These are phyloP conservation scores for Centropristis striata DNA, from an alignment of 2,113 vertebrate species.

Conservation along the genomic window DNA sequence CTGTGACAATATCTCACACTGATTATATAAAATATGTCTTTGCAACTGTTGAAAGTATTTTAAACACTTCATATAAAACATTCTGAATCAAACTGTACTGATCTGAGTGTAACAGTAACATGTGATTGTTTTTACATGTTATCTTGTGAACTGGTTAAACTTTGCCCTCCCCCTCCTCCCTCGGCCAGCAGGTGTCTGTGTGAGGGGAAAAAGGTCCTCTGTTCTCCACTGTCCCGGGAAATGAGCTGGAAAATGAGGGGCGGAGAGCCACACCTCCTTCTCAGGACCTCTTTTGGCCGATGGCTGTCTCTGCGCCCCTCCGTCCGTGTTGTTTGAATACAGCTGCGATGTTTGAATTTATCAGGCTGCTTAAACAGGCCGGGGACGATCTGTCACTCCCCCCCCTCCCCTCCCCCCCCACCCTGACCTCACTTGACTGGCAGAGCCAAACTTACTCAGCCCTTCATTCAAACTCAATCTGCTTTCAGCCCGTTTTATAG, in stretches of 20 bases:
- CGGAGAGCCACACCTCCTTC: slow-evolving; percentile 73
- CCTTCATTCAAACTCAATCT: slow-evolving; percentile 81
- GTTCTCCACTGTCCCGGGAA: slow-evolving; percentile 81
- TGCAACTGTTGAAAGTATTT: too few relatives aligned
- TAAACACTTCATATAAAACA: too few relatives aligned
- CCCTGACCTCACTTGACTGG: slow-evolving; percentile 72
- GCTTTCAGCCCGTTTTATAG: slow-evolving; percentile 69
- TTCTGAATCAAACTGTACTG: not conserved
- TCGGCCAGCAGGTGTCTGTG: slow-evolving; percentile 83
- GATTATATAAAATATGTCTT: too few relatives aligned
- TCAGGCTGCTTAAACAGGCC: slow-evolving; percentile 82
- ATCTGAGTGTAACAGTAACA: not conserved
- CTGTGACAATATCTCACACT: too few relatives aligned
- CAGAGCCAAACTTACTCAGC: slow-evolving; percentile 49
- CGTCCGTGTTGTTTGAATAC: slow-evolving; percentile 80
- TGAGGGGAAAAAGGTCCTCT: slow-evolving; percentile 74
- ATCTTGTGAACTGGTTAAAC: slow-evolving; percentile 73
- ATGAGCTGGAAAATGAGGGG: slow-evolving; percentile 89
- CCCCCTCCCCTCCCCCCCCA: slow-evolving; percentile 17
- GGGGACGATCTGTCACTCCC: slow-evolving; percentile 69
- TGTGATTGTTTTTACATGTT: slow-evolving; percentile 31
- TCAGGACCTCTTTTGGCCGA: slow-evolving; percentile 66
- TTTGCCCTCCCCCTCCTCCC: slow-evolving; percentile 34
- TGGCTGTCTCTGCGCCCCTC: slow-evolving; percentile 32
- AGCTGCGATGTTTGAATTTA: slow-evolving; percentile 87